phyloP scores from a whole-genome alignment of 2,888 invertebrate genomes.

The Polydrusus pterygomalis region DNA sequence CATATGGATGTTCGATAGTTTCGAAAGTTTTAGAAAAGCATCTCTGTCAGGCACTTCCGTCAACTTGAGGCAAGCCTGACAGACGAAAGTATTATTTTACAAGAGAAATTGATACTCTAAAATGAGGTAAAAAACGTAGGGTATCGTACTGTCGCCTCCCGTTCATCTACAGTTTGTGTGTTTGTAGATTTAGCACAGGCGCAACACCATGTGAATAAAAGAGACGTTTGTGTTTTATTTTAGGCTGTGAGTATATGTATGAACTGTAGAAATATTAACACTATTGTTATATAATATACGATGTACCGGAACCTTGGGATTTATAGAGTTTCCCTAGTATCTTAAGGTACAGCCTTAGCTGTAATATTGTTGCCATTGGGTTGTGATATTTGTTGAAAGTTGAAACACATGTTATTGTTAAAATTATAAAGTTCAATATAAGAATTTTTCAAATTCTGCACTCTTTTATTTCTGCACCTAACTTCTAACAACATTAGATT shows the following conservation, averaged over 20 bases:
- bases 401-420: conserved; percentile 13
- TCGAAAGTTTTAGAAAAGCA: no score
- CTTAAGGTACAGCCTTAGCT: background rate
- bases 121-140: no score
- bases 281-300: background rate
- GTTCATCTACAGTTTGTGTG: background rate
- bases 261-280: background rate
- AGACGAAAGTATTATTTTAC: no score
- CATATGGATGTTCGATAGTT: no score
- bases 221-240: background rate
- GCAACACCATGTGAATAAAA: background rate
- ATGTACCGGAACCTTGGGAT: no score
- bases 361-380: background rate
- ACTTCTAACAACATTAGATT: background rate
- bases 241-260: background rate
- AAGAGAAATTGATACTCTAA: no score
- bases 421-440: conserved; percentile 13
- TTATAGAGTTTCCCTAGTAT: background rate
- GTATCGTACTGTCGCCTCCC: no score
- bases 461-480: conserved; percentile 44
- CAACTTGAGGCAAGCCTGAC: no score
- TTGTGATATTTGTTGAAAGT: conserved; percentile 11
- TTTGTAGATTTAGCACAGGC: conserved; percentile 4
- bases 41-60: no score
- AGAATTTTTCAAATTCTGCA: conserved; percentile 25